Evolutionary conservation across 2,888 invertebrate genomes (phyloP).

Genomic region (Tryphoninae sp.): DNA sequence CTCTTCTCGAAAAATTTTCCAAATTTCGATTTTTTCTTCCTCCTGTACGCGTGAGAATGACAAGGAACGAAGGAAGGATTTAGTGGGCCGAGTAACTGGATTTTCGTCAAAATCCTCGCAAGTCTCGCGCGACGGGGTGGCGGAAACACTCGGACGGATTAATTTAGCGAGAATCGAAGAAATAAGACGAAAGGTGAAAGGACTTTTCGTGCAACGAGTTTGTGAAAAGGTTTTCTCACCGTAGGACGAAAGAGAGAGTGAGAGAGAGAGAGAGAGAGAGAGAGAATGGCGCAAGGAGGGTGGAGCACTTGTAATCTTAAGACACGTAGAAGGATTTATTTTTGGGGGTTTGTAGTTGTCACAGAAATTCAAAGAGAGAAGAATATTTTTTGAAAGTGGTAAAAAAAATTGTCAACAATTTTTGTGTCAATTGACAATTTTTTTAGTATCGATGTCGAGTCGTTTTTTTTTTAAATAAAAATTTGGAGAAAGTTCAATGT

Average conservation of each 20-base stretch:
- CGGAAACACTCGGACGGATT: constrained; percentile 59
- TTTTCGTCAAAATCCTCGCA: constrained; percentile 59
- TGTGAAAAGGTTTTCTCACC: neutral
- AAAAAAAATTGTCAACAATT: neutral
- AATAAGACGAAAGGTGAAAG: constrained; percentile 14
- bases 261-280: neutral
- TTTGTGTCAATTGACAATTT: neutral
- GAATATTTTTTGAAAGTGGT: neutral
- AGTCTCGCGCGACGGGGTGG: constrained; percentile 56
- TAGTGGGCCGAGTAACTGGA: constrained; percentile 61
- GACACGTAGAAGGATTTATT: constrained; percentile 26
- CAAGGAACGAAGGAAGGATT: constrained; percentile 43
- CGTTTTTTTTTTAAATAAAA: constrained; percentile 13
- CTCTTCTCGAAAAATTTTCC: too few species aligned
- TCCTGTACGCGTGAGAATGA: neutral
- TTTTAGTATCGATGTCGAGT: neutral
- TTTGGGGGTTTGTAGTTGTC: neutral
- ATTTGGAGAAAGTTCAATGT: constrained; percentile 10
- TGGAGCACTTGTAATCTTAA: constrained; percentile 53
- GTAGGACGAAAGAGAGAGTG: neutral
- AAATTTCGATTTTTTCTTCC: too few species aligned
- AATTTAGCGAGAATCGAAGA: constrained; percentile 52
- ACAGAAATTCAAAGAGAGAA: neutral
- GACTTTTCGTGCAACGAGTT: constrained; percentile 3
- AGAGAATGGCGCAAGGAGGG: constrained; percentile 49